phyloP scores from a whole-genome alignment of 2,113 vertebrate genomes.

The Malurus cyaneus region DNA sequence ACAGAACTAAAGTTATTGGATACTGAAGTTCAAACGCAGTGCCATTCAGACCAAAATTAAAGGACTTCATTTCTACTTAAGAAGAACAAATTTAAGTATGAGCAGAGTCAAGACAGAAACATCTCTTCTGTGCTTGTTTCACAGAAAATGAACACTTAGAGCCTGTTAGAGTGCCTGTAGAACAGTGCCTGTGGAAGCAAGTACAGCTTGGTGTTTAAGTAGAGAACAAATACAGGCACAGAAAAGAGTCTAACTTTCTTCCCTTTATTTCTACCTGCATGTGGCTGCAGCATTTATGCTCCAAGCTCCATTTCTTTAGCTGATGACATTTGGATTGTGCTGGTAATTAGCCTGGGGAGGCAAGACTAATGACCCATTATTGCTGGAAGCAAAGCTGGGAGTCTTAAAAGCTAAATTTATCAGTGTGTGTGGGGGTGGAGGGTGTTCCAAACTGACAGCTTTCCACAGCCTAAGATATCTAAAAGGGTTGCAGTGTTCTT shows the following conservation, averaged over 20 bases:
- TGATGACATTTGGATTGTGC: slow-evolving; percentile 21
- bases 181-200: background rate
- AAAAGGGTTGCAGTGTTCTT: background rate
- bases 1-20: background rate
- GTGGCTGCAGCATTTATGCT: background rate
- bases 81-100: background rate
- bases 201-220: background rate
- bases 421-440: background rate
- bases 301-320: background rate
- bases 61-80: background rate
- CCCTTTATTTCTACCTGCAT: background rate
- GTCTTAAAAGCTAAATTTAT: slow-evolving; percentile 47
- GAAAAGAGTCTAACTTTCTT: background rate
- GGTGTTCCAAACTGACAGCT: background rate
- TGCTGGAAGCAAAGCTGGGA: slow-evolving; percentile 8
- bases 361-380: slow-evolving; percentile 52
- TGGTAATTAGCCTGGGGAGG: slow-evolving; percentile 39
- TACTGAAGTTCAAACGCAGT: background rate
- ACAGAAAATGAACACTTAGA: background rate
- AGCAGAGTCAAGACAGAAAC: background rate
- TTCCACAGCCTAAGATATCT: background rate
- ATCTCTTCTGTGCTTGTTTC: background rate
- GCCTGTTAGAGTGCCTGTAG: background rate
- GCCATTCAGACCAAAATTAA: background rate
- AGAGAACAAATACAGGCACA: background rate